Percentiles rank a stretch among this genome's conserved stretches.
Evolutionary conservation across 2,888 invertebrate genomes (phyloP).

Genomic region (Eustalomyia histrio): DNA sequence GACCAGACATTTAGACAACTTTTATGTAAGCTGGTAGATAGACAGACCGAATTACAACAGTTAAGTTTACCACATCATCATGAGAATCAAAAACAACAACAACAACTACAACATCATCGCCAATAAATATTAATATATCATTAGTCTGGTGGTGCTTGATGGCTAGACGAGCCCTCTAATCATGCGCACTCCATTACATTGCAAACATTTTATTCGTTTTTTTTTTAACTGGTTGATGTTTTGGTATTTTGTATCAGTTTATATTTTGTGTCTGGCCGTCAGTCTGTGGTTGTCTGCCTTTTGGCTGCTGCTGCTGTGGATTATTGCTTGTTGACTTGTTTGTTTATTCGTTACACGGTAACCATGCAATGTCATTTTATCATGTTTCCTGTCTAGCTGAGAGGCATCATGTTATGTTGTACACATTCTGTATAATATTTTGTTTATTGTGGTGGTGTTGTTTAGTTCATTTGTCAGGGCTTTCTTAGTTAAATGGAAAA

Average conservation of each 20-base stretch:
- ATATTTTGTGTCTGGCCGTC: conserved; percentile 21
- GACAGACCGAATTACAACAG: not conserved
- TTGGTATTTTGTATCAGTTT: not conserved
- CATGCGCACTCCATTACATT: conserved; percentile 49
- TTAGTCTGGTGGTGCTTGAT: conserved; percentile 28
- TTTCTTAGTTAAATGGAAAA: too few species aligned
- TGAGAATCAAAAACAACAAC: not conserved
- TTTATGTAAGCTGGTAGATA: not conserved
- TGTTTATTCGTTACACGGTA: not conserved
- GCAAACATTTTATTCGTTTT: not conserved
- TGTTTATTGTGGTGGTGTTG: not conserved
- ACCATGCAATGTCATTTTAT: conserved; percentile 48
- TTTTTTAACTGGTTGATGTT: not conserved
- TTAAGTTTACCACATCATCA: not conserved
- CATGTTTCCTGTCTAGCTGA: conserved; percentile 62
- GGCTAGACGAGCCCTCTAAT: conserved; percentile 65
- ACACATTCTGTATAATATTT: too few species aligned
- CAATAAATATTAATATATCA: not conserved
- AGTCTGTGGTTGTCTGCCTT: conserved; percentile 43
- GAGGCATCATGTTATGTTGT: conserved; percentile 5
- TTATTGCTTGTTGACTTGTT: not conserved
- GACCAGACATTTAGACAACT: not conserved
- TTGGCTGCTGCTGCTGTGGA: conserved; percentile 39
- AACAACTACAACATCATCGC: not conserved
- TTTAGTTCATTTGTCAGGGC: too few species aligned